Conservation (phyloP, 1,140 invertebrate genomes). For the Megalopta genalis region DNA sequence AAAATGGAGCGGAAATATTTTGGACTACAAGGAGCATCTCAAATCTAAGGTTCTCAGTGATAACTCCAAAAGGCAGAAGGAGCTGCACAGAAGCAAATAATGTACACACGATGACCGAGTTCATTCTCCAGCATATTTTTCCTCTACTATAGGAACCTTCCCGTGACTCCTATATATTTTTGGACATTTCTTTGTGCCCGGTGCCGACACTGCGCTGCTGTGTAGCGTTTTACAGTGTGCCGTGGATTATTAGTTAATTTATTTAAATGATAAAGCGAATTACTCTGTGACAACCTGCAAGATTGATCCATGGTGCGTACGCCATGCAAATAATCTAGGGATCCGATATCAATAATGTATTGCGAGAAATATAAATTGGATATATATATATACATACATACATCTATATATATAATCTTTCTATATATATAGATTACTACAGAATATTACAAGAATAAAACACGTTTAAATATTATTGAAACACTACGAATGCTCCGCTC, state of each 20-base stretch:
- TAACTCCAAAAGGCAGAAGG: slow-evolving; percentile 79
- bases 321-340: slow-evolving; percentile 27
- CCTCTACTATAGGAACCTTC: slow-evolving; percentile 44
- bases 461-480: slow-evolving; percentile 35
- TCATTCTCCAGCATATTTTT: slow-evolving; percentile 59
- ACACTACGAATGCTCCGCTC: slow-evolving; percentile 23
- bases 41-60: slow-evolving; percentile 90
- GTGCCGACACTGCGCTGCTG: slow-evolving; percentile 66
- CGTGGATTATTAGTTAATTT: slow-evolving; percentile 76
- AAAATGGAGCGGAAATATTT: slow-evolving; percentile 98
- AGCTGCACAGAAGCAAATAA: slow-evolving; percentile 72
- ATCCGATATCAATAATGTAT: slow-evolving; percentile 21
- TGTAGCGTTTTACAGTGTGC: slow-evolving; percentile 64
- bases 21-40: slow-evolving; percentile 97
- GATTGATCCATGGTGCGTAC: slow-evolving; percentile 18
- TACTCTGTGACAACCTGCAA: slow-evolving; percentile 41
- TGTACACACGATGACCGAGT: slow-evolving; percentile 40
- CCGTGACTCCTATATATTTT: slow-evolving; percentile 25
- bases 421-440: slow-evolving; percentile 32
- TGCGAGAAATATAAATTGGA: slow-evolving; percentile 31
- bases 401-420: slow-evolving; percentile 13
- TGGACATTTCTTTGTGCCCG: slow-evolving; percentile 30
- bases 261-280: slow-evolving; percentile 63
- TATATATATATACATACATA: slow-evolving; percentile 26
- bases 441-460: slow-evolving; percentile 32